Percentiles rank a stretch among this genome's conserved stretches.
phyloP scores from a whole-genome alignment of 1,140 invertebrate genomes.

The Drosophila watanabei region DNA sequence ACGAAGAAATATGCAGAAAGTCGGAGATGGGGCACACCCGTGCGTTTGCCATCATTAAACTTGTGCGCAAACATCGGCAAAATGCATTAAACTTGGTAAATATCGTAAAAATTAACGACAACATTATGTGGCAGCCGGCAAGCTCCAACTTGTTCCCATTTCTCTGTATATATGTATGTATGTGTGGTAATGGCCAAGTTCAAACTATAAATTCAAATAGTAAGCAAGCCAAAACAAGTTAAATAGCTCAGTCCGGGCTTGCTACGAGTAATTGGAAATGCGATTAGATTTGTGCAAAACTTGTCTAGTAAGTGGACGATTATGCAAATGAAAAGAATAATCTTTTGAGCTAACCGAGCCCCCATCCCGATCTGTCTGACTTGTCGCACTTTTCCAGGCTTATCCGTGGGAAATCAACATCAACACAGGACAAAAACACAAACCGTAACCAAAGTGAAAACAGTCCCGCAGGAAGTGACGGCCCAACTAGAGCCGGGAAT shows the following conservation, averaged over 20 bases:
- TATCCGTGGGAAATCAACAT: slow-evolving; percentile 43
- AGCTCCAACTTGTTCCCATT: slow-evolving; percentile 21
- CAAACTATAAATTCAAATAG: slow-evolving; percentile 59
- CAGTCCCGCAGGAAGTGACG: slow-evolving; percentile 44
- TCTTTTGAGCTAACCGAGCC: not conserved
- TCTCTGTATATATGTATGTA: not conserved
- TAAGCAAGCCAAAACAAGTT: slow-evolving; percentile 42
- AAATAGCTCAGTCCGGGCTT: slow-evolving; percentile 35
- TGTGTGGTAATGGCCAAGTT: slow-evolving; percentile 32
- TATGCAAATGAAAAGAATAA: slow-evolving; percentile 35
- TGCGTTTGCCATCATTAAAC: slow-evolving; percentile 70
- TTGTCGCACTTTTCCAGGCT: slow-evolving; percentile 42
- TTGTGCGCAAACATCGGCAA: slow-evolving; percentile 72
- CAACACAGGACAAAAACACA: slow-evolving; percentile 15
- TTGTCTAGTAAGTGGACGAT: slow-evolving; percentile 36
- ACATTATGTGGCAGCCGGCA: slow-evolving; percentile 56
- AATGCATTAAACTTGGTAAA: slow-evolving; percentile 82
- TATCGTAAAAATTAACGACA: slow-evolving; percentile 82
- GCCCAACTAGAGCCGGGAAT: not conserved
- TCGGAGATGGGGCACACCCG: slow-evolving; percentile 13
- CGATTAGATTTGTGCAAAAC: slow-evolving; percentile 40
- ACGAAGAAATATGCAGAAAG: slow-evolving; percentile 71
- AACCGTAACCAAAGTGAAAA: slow-evolving; percentile 26
- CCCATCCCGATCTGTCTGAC: slow-evolving; percentile 16
- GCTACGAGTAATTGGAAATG: slow-evolving; percentile 32